Base-by-base conservation (phyloP, 2,797 vertebrate species). In the Catamblyrhynchus diadema region DNA sequence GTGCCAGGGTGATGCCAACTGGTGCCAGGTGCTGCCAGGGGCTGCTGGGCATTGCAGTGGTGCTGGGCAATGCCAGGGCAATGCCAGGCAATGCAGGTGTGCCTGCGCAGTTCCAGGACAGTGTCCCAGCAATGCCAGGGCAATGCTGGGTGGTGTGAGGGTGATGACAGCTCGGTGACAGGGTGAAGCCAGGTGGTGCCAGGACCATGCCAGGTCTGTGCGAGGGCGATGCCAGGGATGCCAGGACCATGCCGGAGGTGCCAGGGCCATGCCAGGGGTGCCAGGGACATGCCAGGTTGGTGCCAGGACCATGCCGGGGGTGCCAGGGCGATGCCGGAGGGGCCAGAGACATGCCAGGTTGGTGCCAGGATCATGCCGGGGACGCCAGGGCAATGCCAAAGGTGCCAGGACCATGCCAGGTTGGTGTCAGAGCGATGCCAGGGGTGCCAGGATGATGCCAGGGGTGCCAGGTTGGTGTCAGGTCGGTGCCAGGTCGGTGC, bases 341-440 rank as follows among this genome's bases (percentile, higher is more conserved):
- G 5, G n/a, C 6, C 9, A n/a, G 23, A 7, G 3, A 4, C 8
- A 20, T 20, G 41, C 17, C 41, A 9, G 25, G 11, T 12, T 3
- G 2, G 24, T 35, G 3, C 16, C 62, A 47, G 17, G 16, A 9
- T 2, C 2, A 22, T 45, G 44, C 44, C 44, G 4, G 20, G 3
- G 1, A 1, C 21, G 12, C 13, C 28, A 39, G 28, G 14, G 8
- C 0, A 1, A 37, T 35, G 35, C 20, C 20, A 6, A 35, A 9
- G 1, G 1, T 25, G 12, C 13, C 28, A 39, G 28, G 14, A 9
- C 0, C 1, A 37, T 35, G 35, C 20, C 20, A 6, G 6, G 20
- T n/a, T n/a, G 3, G 1, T 56, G 8, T 14, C 32, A 12, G 33
- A 9, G 4, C 6, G 6, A 3, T 28, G 48, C 48, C 48, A 3